These are phyloP conservation scores for Emydura subglobosa DNA, from an alignment of 2,113 vertebrate genomes.

Conservation along the genomic window DNA sequence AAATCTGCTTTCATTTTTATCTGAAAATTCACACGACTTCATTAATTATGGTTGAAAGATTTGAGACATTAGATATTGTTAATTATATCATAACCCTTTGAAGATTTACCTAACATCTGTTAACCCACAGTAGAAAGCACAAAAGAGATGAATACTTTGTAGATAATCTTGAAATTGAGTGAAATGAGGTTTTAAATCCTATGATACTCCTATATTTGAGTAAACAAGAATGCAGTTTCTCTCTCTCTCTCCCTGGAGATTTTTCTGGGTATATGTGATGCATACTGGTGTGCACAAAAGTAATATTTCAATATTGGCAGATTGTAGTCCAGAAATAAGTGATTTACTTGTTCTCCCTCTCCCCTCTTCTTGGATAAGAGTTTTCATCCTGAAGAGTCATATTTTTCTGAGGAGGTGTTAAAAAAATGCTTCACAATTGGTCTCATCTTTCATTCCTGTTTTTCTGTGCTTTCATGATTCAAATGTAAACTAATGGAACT, in stretches of 20 bases:
- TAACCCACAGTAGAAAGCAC: background rate
- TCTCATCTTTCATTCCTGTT: background rate
- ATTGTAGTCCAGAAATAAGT: fast-evolving
- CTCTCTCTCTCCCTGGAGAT: background rate
- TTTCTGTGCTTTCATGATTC: background rate
- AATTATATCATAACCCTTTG: background rate
- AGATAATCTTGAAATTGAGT: background rate
- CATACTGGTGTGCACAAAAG: background rate
- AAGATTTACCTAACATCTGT: background rate
- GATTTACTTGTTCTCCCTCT: fast-evolving
- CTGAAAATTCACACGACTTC: background rate
- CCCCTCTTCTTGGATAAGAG: background rate
- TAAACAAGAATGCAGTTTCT: background rate
- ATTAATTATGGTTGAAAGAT: background rate
- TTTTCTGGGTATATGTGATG: background rate
- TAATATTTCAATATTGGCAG: background rate
- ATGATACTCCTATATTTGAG: background rate
- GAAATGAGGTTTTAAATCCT: background rate
- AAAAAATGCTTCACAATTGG: background rate
- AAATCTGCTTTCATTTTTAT: background rate
- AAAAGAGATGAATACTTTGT: background rate
- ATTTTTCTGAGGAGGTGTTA: background rate
- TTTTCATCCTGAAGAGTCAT: background rate
- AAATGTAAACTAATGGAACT: background rate
- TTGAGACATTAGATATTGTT: background rate